These are phyloP conservation scores for Drosophila kepulauana DNA, from an alignment of 1,140 invertebrate genomes.

Conservation along the genomic window DNA sequence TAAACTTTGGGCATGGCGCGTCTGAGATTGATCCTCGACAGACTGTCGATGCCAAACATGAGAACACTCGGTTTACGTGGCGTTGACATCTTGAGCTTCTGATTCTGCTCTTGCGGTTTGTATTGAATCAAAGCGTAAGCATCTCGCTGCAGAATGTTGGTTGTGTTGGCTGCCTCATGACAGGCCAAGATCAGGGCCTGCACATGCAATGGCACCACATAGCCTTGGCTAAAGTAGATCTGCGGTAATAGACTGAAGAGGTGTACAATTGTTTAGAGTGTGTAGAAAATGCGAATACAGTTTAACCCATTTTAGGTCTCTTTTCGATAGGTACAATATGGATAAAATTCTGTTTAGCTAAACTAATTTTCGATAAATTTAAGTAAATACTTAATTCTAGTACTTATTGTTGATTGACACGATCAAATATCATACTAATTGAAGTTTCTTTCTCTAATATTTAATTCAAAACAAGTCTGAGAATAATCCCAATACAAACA, in stretches of 20 bases:
- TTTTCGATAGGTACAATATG: too few relatives aligned
- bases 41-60: slow-evolving; percentile 71
- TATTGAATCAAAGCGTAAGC: slow-evolving; percentile 52
- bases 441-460: too few relatives aligned
- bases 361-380: too few relatives aligned
- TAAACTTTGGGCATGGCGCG: slow-evolving; percentile 68
- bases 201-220: slow-evolving; percentile 60
- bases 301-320: too few relatives aligned
- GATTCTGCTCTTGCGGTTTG: neutral
- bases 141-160: slow-evolving; percentile 57
- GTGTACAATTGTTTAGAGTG: neutral
- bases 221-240: slow-evolving; percentile 60
- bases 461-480: too few relatives aligned
- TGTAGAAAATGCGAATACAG: too few relatives aligned
- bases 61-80: slow-evolving; percentile 65
- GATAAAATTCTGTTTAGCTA: too few relatives aligned
- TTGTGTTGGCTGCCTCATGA: slow-evolving; percentile 43
- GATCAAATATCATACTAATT: too few relatives aligned
- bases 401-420: too few relatives aligned
- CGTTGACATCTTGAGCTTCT: neutral
- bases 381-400: too few relatives aligned
- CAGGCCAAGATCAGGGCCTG: slow-evolving; percentile 55
- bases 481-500: too few relatives aligned
- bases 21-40: slow-evolving; percentile 83
- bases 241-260: slow-evolving; percentile 11